These are phyloP conservation scores for Eurypyga helias DNA, from an alignment of 2,113 vertebrate genomes.

Conservation along the genomic window DNA sequence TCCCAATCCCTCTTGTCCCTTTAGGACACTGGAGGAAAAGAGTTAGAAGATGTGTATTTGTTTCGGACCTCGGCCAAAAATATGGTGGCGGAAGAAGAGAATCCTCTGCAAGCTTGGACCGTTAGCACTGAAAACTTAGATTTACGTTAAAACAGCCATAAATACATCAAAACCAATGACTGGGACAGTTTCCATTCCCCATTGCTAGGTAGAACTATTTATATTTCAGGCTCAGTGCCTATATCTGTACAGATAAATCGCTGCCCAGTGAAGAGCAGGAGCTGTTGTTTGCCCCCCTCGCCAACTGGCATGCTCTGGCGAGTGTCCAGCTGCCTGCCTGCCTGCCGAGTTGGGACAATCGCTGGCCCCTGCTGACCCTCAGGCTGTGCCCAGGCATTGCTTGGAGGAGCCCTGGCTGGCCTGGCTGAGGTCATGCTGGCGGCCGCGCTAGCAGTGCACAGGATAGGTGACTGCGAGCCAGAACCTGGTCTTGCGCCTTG, in stretches of 20 bases:
- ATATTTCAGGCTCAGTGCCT: conserved; percentile 26
- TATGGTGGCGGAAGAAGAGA: not conserved
- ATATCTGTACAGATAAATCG: not conserved
- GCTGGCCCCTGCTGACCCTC: not conserved
- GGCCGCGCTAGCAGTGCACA: accelerated
- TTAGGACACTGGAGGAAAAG: not conserved
- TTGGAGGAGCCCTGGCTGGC: not conserved
- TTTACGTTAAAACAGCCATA: conserved; percentile 44
- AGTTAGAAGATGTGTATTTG: not conserved
- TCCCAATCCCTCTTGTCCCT: not conserved
- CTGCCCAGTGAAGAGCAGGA: not conserved
- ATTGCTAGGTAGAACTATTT: conserved; percentile 27
- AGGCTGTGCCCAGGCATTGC: not conserved
- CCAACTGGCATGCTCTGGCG: accelerated
- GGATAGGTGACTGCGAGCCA: accelerated
- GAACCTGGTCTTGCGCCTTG: not conserved
- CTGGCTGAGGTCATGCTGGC: not conserved
- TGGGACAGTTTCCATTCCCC: conserved; percentile 53
- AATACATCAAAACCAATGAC: conserved; percentile 47
- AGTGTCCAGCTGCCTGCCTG: not conserved
- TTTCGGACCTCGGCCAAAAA: not conserved
- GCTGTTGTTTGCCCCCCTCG: accelerated
- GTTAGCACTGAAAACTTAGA: not conserved
- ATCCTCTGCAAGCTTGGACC: not conserved
- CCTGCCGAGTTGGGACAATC: accelerated